Evolutionary conservation across 2,113 vertebrate genomes (phyloP).

Genomic region (Prochilodus magdalenae): DNA sequence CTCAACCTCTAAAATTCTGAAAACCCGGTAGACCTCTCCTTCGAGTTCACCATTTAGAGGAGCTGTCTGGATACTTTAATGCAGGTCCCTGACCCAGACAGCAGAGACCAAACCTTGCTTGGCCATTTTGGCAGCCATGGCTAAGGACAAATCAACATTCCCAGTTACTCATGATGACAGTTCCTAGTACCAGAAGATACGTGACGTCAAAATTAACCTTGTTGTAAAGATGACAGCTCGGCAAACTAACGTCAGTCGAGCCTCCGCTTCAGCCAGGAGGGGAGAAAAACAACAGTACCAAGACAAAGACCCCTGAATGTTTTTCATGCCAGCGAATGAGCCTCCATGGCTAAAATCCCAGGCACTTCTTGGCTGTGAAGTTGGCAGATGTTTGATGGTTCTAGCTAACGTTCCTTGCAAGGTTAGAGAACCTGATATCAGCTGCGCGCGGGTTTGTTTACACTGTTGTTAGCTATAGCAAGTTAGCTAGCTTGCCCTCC

Average conservation of each 20-base stretch:
- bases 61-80: no score
- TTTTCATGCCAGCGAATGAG: background rate
- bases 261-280: background rate
- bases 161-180: background rate
- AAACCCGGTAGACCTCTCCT: no score
- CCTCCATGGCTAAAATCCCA: background rate
- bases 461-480: slow-evolving; percentile 21
- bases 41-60: no score
- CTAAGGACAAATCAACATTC: background rate
- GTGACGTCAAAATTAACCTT: background rate
- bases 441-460: slow-evolving; percentile 27
- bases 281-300: background rate
- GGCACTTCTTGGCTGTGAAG: background rate
- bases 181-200: background rate
- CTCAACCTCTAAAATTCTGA: no score
- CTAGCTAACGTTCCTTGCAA: background rate
- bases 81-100: background rate
- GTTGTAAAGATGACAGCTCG: background rate
- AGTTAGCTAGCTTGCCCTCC: slow-evolving; percentile 29
- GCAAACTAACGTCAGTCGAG: background rate
- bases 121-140: no score
- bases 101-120: no score
- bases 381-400: background rate
- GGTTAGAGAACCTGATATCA: background rate
- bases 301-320: slow-evolving; percentile 12